Evolutionary conservation across 2,797 vertebrate species (phyloP).

Genomic region (Todus mexicanus): DNA sequence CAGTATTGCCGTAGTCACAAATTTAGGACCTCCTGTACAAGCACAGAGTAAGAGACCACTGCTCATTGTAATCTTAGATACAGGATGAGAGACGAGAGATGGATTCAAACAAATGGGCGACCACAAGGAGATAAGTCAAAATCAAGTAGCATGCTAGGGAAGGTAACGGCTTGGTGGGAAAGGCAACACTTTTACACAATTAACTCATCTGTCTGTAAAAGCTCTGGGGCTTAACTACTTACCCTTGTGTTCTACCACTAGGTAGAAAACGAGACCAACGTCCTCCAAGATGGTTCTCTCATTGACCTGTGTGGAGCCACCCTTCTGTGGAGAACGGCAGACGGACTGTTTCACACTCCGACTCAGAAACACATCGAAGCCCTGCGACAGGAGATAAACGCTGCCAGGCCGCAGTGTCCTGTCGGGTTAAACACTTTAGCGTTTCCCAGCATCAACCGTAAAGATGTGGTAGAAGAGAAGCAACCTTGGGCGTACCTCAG

Average conservation of each 20-base stretch:
- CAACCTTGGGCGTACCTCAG: conserved; percentile 96
- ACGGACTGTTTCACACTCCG: conserved; percentile 92
- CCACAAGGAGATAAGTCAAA: neutral
- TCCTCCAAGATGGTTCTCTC: conserved; percentile 93
- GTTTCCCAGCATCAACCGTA: conserved; percentile 95
- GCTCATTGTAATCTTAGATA: neutral
- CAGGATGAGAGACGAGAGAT: neutral
- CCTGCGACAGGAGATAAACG: conserved; percentile 85
- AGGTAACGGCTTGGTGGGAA: neutral
- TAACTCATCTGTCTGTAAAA: neutral
- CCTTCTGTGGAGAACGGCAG: conserved; percentile 93
- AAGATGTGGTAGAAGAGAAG: conserved; percentile 93
- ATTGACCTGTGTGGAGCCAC: conserved; percentile 97
- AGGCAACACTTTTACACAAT: accelerated
- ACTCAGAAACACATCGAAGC: conserved; percentile 98
- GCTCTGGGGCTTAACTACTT: neutral
- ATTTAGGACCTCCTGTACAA: neutral
- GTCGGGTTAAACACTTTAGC: conserved; percentile 93
- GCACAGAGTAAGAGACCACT: neutral
- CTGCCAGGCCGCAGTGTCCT: conserved; percentile 80
- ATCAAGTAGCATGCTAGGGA: accelerated
- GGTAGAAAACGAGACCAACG: conserved; percentile 95
- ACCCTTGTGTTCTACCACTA: conserved; percentile 33
- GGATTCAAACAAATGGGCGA: neutral
- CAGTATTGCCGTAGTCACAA: neutral